A percentile compares a stretch with the other conserved stretches of the same genome.
Conservation (phyloP, 2,797 vertebrate species). For the Phataginus tetradactyla region DNA sequence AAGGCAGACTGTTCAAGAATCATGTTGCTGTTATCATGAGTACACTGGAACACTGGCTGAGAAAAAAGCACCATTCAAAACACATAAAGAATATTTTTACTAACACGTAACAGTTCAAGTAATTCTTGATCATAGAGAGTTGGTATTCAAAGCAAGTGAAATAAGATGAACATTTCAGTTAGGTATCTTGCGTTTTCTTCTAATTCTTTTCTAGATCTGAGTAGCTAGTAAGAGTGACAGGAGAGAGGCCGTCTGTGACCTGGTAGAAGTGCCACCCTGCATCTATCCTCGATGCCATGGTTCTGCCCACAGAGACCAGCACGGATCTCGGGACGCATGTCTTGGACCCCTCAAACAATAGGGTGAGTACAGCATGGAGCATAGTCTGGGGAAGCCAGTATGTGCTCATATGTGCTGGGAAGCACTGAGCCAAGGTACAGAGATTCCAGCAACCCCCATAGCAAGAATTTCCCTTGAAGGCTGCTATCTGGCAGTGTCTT, state of each 20-base stretch:
- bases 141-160: conserved; percentile 7
- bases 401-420: conserved; percentile 73
- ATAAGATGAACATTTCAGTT: conserved; percentile 57
- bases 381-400: conserved; percentile 72
- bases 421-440: conserved; percentile 66
- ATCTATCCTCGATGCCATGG: too few species aligned
- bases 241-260: too few species aligned
- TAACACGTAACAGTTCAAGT: background rate
- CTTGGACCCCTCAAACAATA: conserved; percentile 64
- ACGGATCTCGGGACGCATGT: conserved; percentile 56
- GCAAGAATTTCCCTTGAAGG: conserved; percentile 73
- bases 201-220: background rate
- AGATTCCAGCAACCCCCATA: conserved; percentile 72
- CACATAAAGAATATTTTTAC: conserved; percentile 62
- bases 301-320: background rate
- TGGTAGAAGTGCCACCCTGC: rapidly evolving
- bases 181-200: background rate
- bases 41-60: conserved; percentile 17
- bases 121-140: conserved; percentile 51
- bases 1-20: background rate
- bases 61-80: conserved; percentile 2
- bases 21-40: conserved; percentile 49
- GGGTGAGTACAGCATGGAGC: conserved; percentile 63
- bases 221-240: background rate
- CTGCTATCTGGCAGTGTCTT: conserved; percentile 67